A percentile compares a stretch with the other conserved stretches of the same genome.
Conservation (phyloP, 2,797 vertebrate species). For the Scomberomorus guttatus region DNA sequence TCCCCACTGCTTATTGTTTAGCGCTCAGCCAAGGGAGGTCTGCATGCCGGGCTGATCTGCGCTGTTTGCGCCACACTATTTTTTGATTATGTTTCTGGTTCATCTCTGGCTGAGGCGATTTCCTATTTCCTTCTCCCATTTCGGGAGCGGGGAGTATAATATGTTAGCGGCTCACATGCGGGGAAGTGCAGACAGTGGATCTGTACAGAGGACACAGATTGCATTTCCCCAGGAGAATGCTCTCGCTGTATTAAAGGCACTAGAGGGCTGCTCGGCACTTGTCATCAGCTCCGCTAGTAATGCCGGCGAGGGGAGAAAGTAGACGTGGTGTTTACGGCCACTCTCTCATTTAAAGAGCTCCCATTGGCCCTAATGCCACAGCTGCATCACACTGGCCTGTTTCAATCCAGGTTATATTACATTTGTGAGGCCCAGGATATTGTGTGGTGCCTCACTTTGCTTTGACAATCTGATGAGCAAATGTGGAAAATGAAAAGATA, state of each 20-base stretch:
- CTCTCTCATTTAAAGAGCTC: conserved; percentile 79
- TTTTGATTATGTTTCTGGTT: conserved; percentile 79
- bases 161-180: conserved; percentile 71
- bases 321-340: conserved; percentile 74
- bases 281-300: conserved; percentile 73
- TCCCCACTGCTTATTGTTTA: conserved; percentile 77
- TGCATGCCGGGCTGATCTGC: conserved; percentile 59
- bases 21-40: conserved; percentile 59
- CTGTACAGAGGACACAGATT: conserved; percentile 79
- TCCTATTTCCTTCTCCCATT: conserved; percentile 77
- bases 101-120: conserved; percentile 77
- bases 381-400: conserved; percentile 58
- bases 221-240: conserved; percentile 76
- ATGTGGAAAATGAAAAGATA: conserved; percentile 61
- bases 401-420: conserved; percentile 67
- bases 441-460: conserved; percentile 50
- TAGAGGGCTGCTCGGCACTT: conserved; percentile 73
- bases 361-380: conserved; percentile 71
- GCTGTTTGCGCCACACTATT: conserved; percentile 66
- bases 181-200: conserved; percentile 78
- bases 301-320: conserved; percentile 45
- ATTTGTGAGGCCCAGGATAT: conserved; percentile 57
- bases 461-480: conserved; percentile 49
- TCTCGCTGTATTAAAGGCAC: conserved; percentile 76
- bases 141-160: conserved; percentile 71